Evolutionary conservation across 2,797 vertebrate species (phyloP).

Genomic region (Epinephelus coioides): DNA sequence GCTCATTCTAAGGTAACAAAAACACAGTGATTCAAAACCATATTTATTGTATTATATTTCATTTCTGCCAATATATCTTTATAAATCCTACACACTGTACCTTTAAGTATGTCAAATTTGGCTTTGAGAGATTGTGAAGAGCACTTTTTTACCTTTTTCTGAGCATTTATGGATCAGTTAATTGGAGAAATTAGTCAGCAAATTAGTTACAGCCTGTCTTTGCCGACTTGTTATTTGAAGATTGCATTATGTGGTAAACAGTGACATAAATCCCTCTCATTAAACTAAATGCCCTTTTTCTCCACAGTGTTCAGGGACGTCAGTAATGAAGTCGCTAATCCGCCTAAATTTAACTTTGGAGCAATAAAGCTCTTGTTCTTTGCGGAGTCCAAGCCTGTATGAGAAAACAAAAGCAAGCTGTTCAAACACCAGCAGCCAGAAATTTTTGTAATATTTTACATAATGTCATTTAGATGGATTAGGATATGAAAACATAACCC

Average conservation of each 20-base stretch:
- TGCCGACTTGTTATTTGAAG: background rate
- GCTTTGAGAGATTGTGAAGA: background rate
- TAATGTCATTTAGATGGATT: conserved; percentile 33
- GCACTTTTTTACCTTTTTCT: background rate
- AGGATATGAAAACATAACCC: conserved; percentile 18
- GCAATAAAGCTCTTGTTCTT: conserved; percentile 13
- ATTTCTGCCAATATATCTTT: too few relatives aligned
- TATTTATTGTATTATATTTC: too few relatives aligned
- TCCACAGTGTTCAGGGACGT: background rate
- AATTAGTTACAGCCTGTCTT: background rate
- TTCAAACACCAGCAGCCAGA: conserved; percentile 16
- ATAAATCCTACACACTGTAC: too few relatives aligned
- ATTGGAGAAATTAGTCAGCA: background rate
- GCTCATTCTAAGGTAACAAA: too few relatives aligned
- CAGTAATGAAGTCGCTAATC: conserved; percentile 15
- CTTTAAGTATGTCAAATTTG: background rate
- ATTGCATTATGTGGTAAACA: background rate
- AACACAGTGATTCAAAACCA: too few relatives aligned
- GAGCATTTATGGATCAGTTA: background rate
- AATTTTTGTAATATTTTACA: conserved; percentile 1
- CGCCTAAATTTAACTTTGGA: conserved; percentile 25
- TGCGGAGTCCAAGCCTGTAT: background rate
- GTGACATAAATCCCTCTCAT: conserved; percentile 11
- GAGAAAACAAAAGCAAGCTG: conserved; percentile 36
- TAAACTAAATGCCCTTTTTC: background rate